Base-by-base conservation (phyloP, 2,797 vertebrate genomes). In the Chaetodon trifasciatus region DNA sequence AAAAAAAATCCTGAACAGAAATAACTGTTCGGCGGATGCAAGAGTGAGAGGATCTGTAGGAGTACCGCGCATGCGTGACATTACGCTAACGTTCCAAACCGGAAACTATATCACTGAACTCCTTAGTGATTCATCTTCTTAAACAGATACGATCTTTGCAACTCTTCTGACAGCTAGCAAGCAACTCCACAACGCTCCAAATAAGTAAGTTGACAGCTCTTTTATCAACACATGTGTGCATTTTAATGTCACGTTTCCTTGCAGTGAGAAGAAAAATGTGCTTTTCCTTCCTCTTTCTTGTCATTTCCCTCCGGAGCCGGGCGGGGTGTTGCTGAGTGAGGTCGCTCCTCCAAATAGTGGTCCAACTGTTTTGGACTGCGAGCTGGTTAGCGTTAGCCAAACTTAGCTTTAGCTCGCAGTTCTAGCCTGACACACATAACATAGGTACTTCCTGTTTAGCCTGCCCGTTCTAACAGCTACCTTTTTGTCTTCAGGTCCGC, bases 141-240 rank as follows among this genome's bases (percentile, higher is more conserved):
- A 10, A 37, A 65, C 39, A 74, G 23, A 92, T 5, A 90, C 88
- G 89, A 93, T 93, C 93, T 93, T 83, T 56, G 86, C 70, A 73
- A 91, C 92, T 94, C 91, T 83, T 84, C 80, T 92, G 93, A 95
- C 92, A 93, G 91, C 84, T 74, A 85, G 85, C 83, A 44, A 83
- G 63, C 76, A 66, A 81, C 81, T 84, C 77, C 40, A 28, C 64
- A 28, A 15, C 79, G 86, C 52, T 69, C 2, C 9, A 21, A 80
- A 86, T 91, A 92, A 95, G 95, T 96, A 94, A 95, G 95, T 94
- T 93, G 88, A 92, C 91, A 94, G 90, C 91, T 87, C 24, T 73
- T 56, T 83, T 62, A 21, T 57, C 28, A 11, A n/a, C 46, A n/a
- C 7, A 7, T 63, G 0, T 13, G 42, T 11, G 28, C 0, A 1